Conservation (phyloP, 2,888 invertebrate genomes). For the Eudemis profundana region DNA sequence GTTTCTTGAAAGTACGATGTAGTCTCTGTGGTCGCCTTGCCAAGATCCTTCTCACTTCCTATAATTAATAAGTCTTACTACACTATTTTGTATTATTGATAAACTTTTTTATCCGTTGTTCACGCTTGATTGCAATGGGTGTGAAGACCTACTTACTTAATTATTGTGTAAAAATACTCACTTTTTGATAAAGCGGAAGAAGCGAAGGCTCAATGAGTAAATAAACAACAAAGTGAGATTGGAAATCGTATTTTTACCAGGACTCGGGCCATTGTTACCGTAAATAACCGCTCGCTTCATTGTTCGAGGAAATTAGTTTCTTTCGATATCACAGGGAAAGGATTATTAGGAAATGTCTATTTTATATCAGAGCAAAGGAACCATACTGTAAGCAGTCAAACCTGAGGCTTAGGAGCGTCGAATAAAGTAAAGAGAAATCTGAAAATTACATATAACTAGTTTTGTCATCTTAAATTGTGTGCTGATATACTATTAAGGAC, state of each 20-base stretch:
- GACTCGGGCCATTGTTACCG: slow-evolving; percentile 38
- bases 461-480: too few relatives aligned
- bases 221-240: slow-evolving; percentile 38
- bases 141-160: background rate
- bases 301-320: slow-evolving; percentile 43
- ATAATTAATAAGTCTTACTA: too few relatives aligned
- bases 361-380: slow-evolving; percentile 10
- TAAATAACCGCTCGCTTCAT: slow-evolving; percentile 41
- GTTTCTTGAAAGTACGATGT: too few relatives aligned
- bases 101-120: background rate
- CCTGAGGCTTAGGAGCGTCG: background rate
- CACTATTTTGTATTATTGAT: too few relatives aligned
- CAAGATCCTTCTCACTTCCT: too few relatives aligned
- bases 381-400: slow-evolving; percentile 1
- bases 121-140: background rate
- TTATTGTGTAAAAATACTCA: background rate
- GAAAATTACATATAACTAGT: too few relatives aligned
- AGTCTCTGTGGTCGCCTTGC: too few relatives aligned
- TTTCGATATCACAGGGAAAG: slow-evolving; percentile 36
- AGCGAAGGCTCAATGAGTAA: slow-evolving; percentile 36
- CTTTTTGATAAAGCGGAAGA: slow-evolving; percentile 18
- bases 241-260: slow-evolving; percentile 41
- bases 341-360: slow-evolving; percentile 39
- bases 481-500: background rate
- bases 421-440: background rate